Conservation (phyloP, 2,113 vertebrate species). For the Poecile atricapillus region DNA sequence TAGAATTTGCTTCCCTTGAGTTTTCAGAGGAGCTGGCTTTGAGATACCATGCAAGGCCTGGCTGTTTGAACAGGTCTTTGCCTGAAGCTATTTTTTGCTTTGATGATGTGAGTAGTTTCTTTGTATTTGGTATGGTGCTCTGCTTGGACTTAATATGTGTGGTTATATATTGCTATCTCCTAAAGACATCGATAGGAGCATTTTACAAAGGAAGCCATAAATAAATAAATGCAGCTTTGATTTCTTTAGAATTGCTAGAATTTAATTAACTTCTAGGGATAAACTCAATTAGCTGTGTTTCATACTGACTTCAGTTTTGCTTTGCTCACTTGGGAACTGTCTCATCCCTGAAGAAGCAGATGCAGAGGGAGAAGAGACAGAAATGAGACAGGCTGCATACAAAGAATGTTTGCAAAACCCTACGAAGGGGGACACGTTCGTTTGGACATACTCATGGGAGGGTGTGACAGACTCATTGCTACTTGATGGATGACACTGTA, state of each 20-base stretch:
- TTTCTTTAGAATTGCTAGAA: slow-evolving; percentile 42
- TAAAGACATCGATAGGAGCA: neutral
- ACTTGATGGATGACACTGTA: neutral
- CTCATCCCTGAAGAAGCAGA: neutral
- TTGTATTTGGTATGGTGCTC: neutral
- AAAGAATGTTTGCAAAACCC: neutral
- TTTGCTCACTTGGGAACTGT: neutral
- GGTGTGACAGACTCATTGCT: neutral
- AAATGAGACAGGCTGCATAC: neutral
- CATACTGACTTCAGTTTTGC: neutral
- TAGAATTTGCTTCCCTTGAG: neutral
- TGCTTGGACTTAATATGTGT: neutral
- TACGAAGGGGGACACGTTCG: neutral
- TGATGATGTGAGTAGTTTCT: slow-evolving; percentile 10
- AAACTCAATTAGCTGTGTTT: slow-evolving; percentile 29
- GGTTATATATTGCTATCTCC: slow-evolving; percentile 4
- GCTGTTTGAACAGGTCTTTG: slow-evolving; percentile 18
- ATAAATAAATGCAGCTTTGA: slow-evolving; percentile 45
- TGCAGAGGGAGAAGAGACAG: neutral
- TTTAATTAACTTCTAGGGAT: slow-evolving; percentile 50
- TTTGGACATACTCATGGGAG: neutral
- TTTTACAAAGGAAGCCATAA: slow-evolving; percentile 41
- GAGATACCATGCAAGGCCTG: neutral
- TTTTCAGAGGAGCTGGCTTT: slow-evolving; percentile 21
- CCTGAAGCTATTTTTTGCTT: neutral